phyloP scores from a whole-genome alignment of 2,888 invertebrate genomes.

The Notodonta ziczac region DNA sequence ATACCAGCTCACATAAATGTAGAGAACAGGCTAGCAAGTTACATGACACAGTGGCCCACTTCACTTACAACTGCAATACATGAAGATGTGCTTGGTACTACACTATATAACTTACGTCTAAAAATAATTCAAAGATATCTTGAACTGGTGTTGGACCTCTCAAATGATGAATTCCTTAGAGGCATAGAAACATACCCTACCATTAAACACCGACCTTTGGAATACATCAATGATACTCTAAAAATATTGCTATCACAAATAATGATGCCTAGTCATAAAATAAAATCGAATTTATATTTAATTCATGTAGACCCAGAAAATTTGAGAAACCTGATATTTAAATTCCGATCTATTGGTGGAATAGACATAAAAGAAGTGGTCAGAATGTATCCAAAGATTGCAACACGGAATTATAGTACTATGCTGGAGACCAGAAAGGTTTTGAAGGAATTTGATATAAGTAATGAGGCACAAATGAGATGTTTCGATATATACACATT shows the following conservation, averaged over 20 bases:
- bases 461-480: conserved; percentile 71
- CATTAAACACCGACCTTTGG: conserved; percentile 73
- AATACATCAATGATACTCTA: conserved; percentile 68
- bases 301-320: conserved; percentile 75
- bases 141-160: conserved; percentile 69
- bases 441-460: conserved; percentile 65
- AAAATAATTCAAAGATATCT: conserved; percentile 76
- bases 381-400: conserved; percentile 71
- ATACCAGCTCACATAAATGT: conserved; percentile 59
- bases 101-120: conserved; percentile 62
- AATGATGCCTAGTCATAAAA: conserved; percentile 66
- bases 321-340: conserved; percentile 63
- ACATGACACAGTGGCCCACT: conserved; percentile 78
- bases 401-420: conserved; percentile 58
- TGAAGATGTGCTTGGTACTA: conserved; percentile 59
- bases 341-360: conserved; percentile 66
- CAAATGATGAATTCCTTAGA: conserved; percentile 65
- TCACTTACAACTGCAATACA: conserved; percentile 70
- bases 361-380: conserved; percentile 76
- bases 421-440: conserved; percentile 64
- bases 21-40: conserved; percentile 72
- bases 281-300: conserved; percentile 74
- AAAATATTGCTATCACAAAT: conserved; percentile 64
- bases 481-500: conserved; percentile 76
- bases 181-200: conserved; percentile 74